These are phyloP conservation scores for Centrocercus urophasianus DNA, from an alignment of 2,113 vertebrate genomes.

Conservation along the genomic window DNA sequence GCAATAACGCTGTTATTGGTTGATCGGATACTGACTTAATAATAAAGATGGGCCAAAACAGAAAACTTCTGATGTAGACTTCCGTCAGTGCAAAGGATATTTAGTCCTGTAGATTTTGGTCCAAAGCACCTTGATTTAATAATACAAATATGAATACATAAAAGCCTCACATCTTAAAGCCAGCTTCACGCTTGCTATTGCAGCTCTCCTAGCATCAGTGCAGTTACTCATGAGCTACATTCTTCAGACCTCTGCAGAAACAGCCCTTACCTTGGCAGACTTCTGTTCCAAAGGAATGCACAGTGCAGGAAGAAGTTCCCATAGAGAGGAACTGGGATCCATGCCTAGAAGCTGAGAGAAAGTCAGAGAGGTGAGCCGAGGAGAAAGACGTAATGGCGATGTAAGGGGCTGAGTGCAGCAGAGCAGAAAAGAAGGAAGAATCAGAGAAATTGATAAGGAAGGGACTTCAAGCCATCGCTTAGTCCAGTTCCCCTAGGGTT, in stretches of 20 bases:
- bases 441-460: background rate
- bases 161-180: background rate
- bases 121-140: slow-evolving; percentile 1
- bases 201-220: background rate
- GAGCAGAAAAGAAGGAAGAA: background rate
- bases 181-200: background rate
- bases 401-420: background rate
- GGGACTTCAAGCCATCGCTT: background rate
- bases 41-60: background rate
- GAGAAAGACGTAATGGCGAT: background rate
- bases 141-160: background rate
- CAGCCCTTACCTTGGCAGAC: background rate
- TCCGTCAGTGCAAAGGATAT: background rate
- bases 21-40: slow-evolving; percentile 1
- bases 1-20: background rate
- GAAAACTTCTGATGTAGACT: background rate
- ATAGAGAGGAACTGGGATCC: background rate
- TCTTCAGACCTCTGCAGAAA: background rate
- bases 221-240: accelerated
- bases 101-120: background rate
- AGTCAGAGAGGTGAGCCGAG: background rate
- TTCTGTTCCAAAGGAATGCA: background rate
- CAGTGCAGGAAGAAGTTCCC: background rate
- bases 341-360: background rate
- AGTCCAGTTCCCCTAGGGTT: background rate